These are phyloP conservation scores for Sinodicranocentrus sp. DNA, from an alignment of 2,888 invertebrate species.

Conservation along the genomic window DNA sequence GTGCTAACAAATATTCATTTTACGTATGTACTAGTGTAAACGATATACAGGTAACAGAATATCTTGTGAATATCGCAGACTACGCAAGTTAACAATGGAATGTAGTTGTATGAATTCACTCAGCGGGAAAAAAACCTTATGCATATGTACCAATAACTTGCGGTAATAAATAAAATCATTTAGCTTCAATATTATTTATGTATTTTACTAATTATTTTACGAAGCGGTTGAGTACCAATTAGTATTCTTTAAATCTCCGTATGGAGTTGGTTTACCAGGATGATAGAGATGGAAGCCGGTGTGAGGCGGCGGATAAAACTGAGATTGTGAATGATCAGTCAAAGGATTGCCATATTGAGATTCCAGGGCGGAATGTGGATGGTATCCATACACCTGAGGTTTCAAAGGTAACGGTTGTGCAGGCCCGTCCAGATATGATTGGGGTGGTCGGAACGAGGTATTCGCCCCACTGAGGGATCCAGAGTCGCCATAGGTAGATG, in stretches of 20 bases:
- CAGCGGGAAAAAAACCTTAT: neutral
- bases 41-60: slow-evolving; percentile 63
- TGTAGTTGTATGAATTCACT: neutral
- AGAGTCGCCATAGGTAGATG: slow-evolving; percentile 68
- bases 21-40: slow-evolving; percentile 54
- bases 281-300: slow-evolving; percentile 95
- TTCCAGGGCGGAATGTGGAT: slow-evolving; percentile 79
- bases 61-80: slow-evolving; percentile 54
- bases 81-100: slow-evolving; percentile 42
- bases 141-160: neutral
- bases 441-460: slow-evolving; percentile 82
- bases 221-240: slow-evolving; percentile 90
- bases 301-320: slow-evolving; percentile 87
- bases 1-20: neutral
- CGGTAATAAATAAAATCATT: neutral
- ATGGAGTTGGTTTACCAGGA: slow-evolving; percentile 82
- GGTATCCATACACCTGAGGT: slow-evolving; percentile 87
- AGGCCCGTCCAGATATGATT: slow-evolving; percentile 81
- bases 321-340: slow-evolving; percentile 84
- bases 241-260: slow-evolving; percentile 79
- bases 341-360: slow-evolving; percentile 84
- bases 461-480: slow-evolving; percentile 59
- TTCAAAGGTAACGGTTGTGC: slow-evolving; percentile 88
- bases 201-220: slow-evolving; percentile 79
- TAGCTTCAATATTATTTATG: neutral